Evolutionary conservation across 2,113 vertebrate genomes (phyloP).

Genomic region (Candoia aspera): DNA sequence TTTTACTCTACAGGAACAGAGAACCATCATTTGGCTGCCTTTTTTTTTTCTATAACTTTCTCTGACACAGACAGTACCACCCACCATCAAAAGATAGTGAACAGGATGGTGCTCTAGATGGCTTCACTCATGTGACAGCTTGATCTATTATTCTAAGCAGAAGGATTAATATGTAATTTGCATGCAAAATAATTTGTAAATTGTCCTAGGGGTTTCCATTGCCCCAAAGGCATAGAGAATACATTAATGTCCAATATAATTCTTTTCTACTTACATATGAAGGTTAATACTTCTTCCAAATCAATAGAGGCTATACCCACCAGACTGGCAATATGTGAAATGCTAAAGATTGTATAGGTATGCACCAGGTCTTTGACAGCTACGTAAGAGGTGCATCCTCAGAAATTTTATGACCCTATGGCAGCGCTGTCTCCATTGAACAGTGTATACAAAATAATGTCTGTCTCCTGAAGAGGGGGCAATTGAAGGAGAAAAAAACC

Average conservation of each 20-base stretch:
- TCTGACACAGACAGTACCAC: conserved; percentile 7
- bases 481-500: too few species aligned
- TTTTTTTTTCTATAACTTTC: conserved; percentile 14
- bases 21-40: background rate
- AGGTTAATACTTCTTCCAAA: background rate
- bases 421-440: too few species aligned
- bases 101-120: conserved; percentile 12
- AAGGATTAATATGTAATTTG: conserved; percentile 3
- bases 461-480: too few species aligned
- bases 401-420: too few species aligned
- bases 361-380: too few species aligned
- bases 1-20: background rate
- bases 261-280: conserved; percentile 1
- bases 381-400: too few species aligned
- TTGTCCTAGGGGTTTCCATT: background rate
- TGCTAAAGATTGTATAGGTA: too few species aligned
- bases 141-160: conserved; percentile 23
- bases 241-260: background rate
- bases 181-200: conserved; percentile 31
- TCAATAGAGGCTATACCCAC: background rate
- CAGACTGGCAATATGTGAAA: background rate
- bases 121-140: conserved; percentile 18
- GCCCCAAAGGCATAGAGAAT: background rate
- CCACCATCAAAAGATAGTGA: conserved; percentile 9
- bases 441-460: too few species aligned